Percentiles rank a stretch among this genome's conserved stretches.
phyloP scores from a whole-genome alignment of 2,113 vertebrate genomes.

The Laterallus jamaicensis region DNA sequence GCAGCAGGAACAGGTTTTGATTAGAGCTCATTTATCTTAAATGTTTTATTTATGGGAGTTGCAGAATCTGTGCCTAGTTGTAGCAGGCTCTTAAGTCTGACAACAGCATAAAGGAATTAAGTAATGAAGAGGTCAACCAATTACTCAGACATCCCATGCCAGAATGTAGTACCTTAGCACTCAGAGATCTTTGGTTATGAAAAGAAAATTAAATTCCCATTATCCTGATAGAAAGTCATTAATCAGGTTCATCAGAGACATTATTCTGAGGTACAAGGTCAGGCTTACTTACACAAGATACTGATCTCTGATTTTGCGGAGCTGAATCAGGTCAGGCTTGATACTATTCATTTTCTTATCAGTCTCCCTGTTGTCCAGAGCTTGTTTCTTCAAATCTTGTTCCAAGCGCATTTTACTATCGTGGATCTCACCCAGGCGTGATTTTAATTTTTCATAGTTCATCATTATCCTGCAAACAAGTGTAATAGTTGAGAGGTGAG shows the following conservation, averaged over 20 bases:
- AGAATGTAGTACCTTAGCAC: background rate
- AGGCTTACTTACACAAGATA: constrained; percentile 89
- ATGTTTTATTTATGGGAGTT: background rate
- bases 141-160: background rate
- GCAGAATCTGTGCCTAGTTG: background rate
- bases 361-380: constrained; percentile 93
- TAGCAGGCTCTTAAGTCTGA: background rate
- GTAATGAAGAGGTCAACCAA: background rate
- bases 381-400: constrained; percentile 92
- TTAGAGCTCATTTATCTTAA: background rate
- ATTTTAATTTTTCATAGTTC: constrained; percentile 95
- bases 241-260: constrained; percentile 8
- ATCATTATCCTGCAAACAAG: constrained; percentile 86
- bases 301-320: constrained; percentile 94
- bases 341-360: constrained; percentile 97
- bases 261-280: background rate
- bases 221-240: background rate
- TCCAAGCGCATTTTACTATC: constrained; percentile 93
- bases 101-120: background rate
- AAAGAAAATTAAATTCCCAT: constrained; percentile 3
- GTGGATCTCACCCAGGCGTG: constrained; percentile 92
- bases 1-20: background rate
- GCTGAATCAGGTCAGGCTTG: constrained; percentile 93
- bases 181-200: background rate
- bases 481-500: background rate